A percentile compares a stretch with the other conserved stretches of the same genome.
Evolutionary conservation across 1,140 invertebrate species (phyloP).

Genomic region (Neuroterus valhalla): DNA sequence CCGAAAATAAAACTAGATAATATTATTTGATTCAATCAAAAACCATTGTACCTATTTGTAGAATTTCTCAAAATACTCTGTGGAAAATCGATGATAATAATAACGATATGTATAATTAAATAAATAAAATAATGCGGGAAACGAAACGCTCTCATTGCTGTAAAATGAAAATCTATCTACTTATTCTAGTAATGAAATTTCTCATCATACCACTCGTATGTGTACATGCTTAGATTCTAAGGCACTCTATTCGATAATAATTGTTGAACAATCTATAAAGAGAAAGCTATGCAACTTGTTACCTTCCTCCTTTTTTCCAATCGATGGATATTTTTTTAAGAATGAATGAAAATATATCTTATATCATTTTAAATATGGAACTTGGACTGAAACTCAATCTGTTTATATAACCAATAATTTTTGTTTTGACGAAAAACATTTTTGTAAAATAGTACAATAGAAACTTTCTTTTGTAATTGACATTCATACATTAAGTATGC

Average conservation of each 20-base stretch:
- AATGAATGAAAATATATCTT: background rate
- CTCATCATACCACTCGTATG: slow-evolving; percentile 18
- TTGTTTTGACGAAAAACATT: background rate
- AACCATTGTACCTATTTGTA: slow-evolving; percentile 8
- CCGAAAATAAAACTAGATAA: too few relatives aligned
- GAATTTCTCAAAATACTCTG: background rate
- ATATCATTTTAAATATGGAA: background rate
- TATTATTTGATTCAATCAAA: background rate
- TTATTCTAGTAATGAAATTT: slow-evolving; percentile 57
- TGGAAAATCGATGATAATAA: slow-evolving; percentile 24
- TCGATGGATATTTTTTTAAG: slow-evolving; percentile 18
- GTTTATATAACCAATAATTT: background rate
- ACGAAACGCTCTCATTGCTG: slow-evolving; percentile 60
- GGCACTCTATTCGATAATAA: background rate
- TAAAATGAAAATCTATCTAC: slow-evolving; percentile 48
- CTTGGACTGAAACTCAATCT: background rate
- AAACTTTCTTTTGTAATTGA: background rate
- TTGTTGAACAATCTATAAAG: slow-evolving; percentile 2
- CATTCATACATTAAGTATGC: background rate
- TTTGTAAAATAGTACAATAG: background rate
- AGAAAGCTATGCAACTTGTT: background rate
- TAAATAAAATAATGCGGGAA: slow-evolving; percentile 49
- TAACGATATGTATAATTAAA: slow-evolving; percentile 37
- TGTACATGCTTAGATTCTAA: slow-evolving; percentile 12
- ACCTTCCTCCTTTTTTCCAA: background rate